Conservation (phyloP, 2,113 vertebrate species). For the Bufo gargarizans region DNA sequence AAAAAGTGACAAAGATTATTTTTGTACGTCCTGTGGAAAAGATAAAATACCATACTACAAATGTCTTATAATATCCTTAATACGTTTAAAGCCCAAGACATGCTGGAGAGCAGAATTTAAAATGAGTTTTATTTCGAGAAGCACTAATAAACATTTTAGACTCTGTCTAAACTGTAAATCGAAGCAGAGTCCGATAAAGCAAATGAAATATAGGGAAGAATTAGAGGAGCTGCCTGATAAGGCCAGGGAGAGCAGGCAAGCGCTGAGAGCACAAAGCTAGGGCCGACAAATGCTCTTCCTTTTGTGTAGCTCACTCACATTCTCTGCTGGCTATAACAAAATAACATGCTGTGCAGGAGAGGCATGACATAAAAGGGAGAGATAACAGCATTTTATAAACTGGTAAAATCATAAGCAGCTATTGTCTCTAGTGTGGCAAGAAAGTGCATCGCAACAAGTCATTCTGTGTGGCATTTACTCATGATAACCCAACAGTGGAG, state of each 20-base stretch:
- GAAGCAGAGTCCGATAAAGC: constrained; percentile 16
- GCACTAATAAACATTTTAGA: constrained; percentile 28
- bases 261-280: constrained; percentile 33
- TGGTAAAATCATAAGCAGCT: constrained; percentile 52
- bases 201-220: constrained; percentile 37
- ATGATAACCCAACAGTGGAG: constrained; percentile 31
- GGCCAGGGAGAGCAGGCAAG: background rate
- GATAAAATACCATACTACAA: background rate
- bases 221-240: constrained; percentile 36
- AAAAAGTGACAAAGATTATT: background rate
- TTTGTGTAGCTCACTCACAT: constrained; percentile 52
- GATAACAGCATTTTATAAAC: constrained; percentile 58
- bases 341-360: constrained; percentile 54
- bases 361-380: constrained; percentile 49
- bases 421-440: constrained; percentile 46
- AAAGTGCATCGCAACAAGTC: constrained; percentile 26
- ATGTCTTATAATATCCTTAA: background rate
- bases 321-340: constrained; percentile 55
- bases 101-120: background rate
- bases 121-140: background rate
- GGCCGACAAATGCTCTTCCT: constrained; percentile 45
- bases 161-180: constrained; percentile 19
- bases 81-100: constrained; percentile 16
- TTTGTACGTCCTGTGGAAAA: background rate
- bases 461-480: constrained; percentile 44